Evolutionary conservation across 1,140 invertebrate species (phyloP), one percentile per base, ranked within the genome.

Genomic region (Physella acuta): DNA sequence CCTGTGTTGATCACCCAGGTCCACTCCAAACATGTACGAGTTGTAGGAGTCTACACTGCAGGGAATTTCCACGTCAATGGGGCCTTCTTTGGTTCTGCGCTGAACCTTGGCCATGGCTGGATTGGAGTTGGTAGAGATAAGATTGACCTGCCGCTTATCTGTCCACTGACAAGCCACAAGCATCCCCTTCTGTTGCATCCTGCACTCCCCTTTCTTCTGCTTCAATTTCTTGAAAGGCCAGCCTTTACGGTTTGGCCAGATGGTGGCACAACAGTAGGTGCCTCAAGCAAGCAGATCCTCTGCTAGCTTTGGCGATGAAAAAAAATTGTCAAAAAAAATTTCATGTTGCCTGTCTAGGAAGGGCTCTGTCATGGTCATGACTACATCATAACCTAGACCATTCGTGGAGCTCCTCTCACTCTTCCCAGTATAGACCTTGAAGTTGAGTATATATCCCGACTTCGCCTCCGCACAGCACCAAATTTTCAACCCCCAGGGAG

Each of bases 401-500:
- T 55, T 26, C 14, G 28, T 11, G 20, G 20, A 34, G 34, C 11
- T 4, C 20, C 2, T 28, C 31, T 66, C n/a, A 8, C 26, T 11
- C 16, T 69, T 59, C 24, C 71, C 66, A 0, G 66, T 62, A 60
- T 63, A 72, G 16, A 62, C 52, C 8, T 33, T 26, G 4, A 67
- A 53, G 24, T 34, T 55, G 17, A 67, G 44, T 5, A 66, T 4
- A 62, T 69, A 76, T 1, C 68, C 73, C 30, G 67, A 68, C 28
- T 20, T 28, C 14, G 53, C 31, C 33, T 78, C 73, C 37, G 70
- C 72, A 0, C 68, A 11, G 49, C 65, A 66, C 69, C 73, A 86
- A 68, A 85, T 75, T 76, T 85, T 87, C 16, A 83, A 83, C 20
- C 83, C 84, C 78, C 82, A 83, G 71, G 86, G 87, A 67, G 82